A percentile compares a stretch with the other conserved stretches of the same genome.
These are phyloP conservation scores for Drosophila eohydei DNA, from an alignment of 2,888 invertebrate genomes.

Conservation along the genomic window DNA sequence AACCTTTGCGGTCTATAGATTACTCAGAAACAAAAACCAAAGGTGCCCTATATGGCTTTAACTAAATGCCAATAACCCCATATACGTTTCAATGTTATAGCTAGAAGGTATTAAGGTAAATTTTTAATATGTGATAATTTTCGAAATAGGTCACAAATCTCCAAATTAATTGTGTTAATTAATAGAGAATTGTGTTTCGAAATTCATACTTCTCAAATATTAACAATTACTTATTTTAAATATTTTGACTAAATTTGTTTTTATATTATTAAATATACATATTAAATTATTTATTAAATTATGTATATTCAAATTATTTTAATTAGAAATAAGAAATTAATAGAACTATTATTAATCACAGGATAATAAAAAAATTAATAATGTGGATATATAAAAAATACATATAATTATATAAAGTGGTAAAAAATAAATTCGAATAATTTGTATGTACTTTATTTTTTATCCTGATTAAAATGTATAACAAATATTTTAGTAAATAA, in stretches of 20 bases:
- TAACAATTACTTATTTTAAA: not conserved
- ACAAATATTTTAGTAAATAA: too few relatives aligned
- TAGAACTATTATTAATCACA: too few relatives aligned
- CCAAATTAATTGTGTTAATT: not conserved
- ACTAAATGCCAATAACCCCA: conserved; percentile 10
- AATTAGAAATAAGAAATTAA: too few relatives aligned
- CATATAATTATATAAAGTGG: too few relatives aligned
- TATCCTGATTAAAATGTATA: too few relatives aligned
- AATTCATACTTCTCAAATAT: not conserved
- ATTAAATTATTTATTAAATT: too few relatives aligned
- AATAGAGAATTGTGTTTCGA: not conserved
- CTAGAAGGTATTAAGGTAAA: not conserved
- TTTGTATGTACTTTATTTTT: too few relatives aligned
- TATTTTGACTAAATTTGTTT: not conserved
- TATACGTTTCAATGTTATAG: conserved; percentile 16
- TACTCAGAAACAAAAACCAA: conserved; percentile 2
- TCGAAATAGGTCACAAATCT: conserved; percentile 6
- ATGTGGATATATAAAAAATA: too few relatives aligned
- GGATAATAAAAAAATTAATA: too few relatives aligned
- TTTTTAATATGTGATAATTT: conserved; percentile 1
- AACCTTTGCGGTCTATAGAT: conserved; percentile 44
- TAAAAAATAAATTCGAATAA: too few relatives aligned
- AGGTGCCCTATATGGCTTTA: conserved; percentile 2
- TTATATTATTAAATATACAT: too few relatives aligned
- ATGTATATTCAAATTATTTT: too few relatives aligned